Evolutionary conservation across 1,140 invertebrate species (phyloP), one percentile per base, ranked within the genome.

Genomic region (Nebria ingens): DNA sequence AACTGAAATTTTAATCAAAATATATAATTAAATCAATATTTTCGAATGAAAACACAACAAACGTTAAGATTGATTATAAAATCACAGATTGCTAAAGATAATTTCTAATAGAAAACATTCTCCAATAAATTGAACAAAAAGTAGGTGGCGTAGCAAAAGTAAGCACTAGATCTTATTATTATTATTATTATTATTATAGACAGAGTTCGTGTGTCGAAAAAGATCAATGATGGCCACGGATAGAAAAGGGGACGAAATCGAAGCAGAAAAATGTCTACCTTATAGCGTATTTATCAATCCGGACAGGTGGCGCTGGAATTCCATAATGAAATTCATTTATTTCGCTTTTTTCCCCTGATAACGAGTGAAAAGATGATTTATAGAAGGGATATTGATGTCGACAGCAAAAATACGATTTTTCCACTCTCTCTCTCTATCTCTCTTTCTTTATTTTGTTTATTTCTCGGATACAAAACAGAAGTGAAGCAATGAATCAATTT

Each of bases 261-360:
- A 45, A 9, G 25, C 9, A 45, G 40, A 17, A 45, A 45, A 45
- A 12, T 9, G 40, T 45, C n/a, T 45, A 9, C 17, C 17, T 6
- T 45, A 12, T 17, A 9, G 17, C 40, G 40, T 45, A 45, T 45
- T 45, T 45, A 45, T 45, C 40, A 45, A 45, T 45, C 40, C 40
- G 40, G 40, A 45, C 40, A 45, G 40, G 40, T 45, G 40, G 40
- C 15, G 40, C 40, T 12, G 40, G 40, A 45, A 45, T 45, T 45
- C 40, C 40, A 9, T 45, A 45, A 45, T 45, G 40, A 45, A 45
- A 45, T 45, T 45, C 40, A 45, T 45, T 45, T 45, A 45, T 45
- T 45, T 45, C 17, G n/a, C n/a, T n/a, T n/a, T n/a, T n/a, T n/a
- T n/a, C n/a, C n/a, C n/a, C 17, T 45, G 40, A 45, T 45, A 45